These are phyloP conservation scores for Polyploca ridens DNA, from an alignment of 2,888 invertebrate species.

Conservation along the genomic window DNA sequence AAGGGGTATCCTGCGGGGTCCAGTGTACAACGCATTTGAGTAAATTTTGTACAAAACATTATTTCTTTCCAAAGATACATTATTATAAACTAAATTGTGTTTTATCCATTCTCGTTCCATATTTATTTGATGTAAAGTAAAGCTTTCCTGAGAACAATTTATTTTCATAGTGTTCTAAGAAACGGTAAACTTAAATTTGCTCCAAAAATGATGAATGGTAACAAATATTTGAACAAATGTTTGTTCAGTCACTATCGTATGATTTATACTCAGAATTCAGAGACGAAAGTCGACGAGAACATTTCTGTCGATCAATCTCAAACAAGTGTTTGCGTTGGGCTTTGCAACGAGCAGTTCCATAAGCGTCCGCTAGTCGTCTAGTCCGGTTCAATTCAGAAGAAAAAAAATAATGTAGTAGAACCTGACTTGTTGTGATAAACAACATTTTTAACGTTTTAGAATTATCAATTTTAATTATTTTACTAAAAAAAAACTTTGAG, in stretches of 20 bases:
- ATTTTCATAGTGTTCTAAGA: neutral
- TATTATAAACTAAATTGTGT: neutral
- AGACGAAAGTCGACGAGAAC: conserved; percentile 20
- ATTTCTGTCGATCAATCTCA: conserved; percentile 37
- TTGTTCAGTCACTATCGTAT: conserved; percentile 20
- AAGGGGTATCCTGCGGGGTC: neutral
- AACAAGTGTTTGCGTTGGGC: conserved; percentile 22
- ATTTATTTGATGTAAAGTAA: neutral
- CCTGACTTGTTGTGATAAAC: too few relatives aligned
- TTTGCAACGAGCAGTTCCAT: conserved; percentile 16
- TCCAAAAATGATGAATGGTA: conserved; percentile 8
- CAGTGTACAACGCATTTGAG: neutral
- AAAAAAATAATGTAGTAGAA: too few relatives aligned
- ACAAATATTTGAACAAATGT: conserved; percentile 16
- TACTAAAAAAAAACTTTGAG: too few relatives aligned
- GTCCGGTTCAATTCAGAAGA: too few relatives aligned
- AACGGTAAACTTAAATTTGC: neutral
- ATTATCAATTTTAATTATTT: too few relatives aligned
- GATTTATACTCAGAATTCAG: conserved; percentile 44
- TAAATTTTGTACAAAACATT: neutral
- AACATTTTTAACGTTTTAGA: too few relatives aligned
- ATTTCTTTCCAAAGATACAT: neutral
- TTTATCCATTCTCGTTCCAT: neutral
- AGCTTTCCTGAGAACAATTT: neutral
- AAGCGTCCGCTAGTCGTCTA: neutral